phyloP scores from a whole-genome alignment of 2,888 invertebrate genomes.

The Trichogramma dendrolimi region DNA sequence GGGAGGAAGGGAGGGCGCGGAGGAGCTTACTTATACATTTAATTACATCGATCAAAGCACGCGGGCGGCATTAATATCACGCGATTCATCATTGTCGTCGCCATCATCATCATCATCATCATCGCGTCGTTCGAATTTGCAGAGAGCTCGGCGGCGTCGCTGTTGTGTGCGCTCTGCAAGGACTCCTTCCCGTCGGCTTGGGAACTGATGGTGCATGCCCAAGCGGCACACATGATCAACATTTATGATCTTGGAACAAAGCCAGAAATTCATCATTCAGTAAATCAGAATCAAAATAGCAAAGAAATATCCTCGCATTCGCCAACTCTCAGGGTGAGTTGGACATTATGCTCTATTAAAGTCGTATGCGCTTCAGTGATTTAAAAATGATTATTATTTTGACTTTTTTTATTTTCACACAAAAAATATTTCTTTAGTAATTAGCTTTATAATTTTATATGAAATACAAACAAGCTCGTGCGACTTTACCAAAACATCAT shows the following conservation, averaged over 20 bases:
- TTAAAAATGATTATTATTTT: neutral
- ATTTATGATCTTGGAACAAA: slow-evolving; percentile 61
- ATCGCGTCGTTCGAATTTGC: neutral
- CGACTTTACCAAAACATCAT: no score
- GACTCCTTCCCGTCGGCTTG: slow-evolving; percentile 64
- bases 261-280: slow-evolving; percentile 42
- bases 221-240: slow-evolving; percentile 65
- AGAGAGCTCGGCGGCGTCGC: slow-evolving; percentile 52
- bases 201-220: slow-evolving; percentile 68
- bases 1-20: no score
- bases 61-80: no score
- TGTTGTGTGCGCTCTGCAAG: slow-evolving; percentile 65
- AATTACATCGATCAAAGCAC: no score
- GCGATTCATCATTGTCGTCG: no score
- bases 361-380: neutral
- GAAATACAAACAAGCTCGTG: no score
- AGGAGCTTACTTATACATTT: no score
- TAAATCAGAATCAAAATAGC: slow-evolving; percentile 38
- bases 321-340: slow-evolving; percentile 22
- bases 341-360: neutral
- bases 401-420: neutral
- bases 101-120: no score
- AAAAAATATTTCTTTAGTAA: no score
- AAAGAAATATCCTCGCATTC: slow-evolving; percentile 42
- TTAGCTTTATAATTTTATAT: no score